Evolutionary conservation across 2,113 vertebrate species (phyloP), one percentile per base, ranked within the genome.

Genomic region (Phaethornis superciliosus): DNA sequence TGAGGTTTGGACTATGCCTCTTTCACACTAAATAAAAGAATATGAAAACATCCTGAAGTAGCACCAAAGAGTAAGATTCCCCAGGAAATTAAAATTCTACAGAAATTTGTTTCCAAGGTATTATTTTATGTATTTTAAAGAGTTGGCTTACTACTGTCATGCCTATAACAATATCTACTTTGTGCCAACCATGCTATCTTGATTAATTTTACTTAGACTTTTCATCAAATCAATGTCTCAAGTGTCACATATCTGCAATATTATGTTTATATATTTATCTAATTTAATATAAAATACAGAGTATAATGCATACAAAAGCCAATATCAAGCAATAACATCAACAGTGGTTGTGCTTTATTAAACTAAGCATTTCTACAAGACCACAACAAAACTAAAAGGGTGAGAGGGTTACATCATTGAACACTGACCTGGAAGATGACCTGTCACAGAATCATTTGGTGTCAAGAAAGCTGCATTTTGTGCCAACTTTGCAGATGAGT

Each of bases 141-240:
- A 76, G n/a, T 10, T 69, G 47, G 40, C 65, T 89, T 94, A 49
- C 47, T 79, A 15, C 15, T 64, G 0, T 46, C 28, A n/a, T 10
- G 18, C 54, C 65, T n/a, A 37, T 68, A 87, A 72, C 58, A 75
- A 75, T 92, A 75, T 17, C 33, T 49, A 15, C 22, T 67, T 74
- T 71, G 35, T 89, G 52, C 35, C 47, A 49, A 12, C 65, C 3
- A 1, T 64, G 63, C 35, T 90, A 64, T 89, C 85, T 81, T 64
- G 77, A 92, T 93, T 83, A 80, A 90, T 93, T 94, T 77, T 90
- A 30, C 60, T 78, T 44, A 44, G 60, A 64, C 40, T 75, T 95
- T 76, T 22, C 63, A 91, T 71, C 54, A 49, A 58, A 80, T 62
- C 79, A 68, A 58, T 91, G 62, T 81, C 84, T 86, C 49, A 44